These are phyloP conservation scores for Enhydra lutris DNA, from an alignment of 2,113 vertebrate species.

Conservation along the genomic window DNA sequence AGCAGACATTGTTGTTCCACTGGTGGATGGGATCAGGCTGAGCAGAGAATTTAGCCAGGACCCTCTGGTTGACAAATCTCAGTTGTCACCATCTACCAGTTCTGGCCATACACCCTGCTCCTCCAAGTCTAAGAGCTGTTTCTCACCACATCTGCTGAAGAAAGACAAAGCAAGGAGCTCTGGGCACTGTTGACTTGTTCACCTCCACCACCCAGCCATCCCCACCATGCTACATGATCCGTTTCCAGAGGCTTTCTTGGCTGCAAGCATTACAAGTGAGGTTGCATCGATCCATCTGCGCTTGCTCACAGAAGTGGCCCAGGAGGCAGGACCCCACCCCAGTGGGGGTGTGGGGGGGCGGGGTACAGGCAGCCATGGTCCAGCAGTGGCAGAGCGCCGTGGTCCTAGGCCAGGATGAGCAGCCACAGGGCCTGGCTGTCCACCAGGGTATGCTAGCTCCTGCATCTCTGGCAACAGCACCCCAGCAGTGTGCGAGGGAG, in stretches of 20 bases:
- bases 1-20: slow-evolving; percentile 28
- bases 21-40: background rate
- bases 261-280: slow-evolving; percentile 51
- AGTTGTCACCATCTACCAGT: slow-evolving; percentile 53
- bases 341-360: rapidly evolving
- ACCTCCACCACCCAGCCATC: slow-evolving; percentile 53
- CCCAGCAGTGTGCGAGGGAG: background rate
- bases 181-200: background rate
- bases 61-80: background rate
- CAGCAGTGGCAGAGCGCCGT: background rate
- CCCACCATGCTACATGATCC: background rate
- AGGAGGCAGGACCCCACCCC: background rate
- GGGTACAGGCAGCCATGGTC: background rate
- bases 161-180: slow-evolving; percentile 55
- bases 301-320: background rate
- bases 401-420: background rate
- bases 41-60: background rate
- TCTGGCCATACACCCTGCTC: slow-evolving; percentile 63
- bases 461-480: slow-evolving; percentile 37
- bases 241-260: slow-evolving; percentile 37
- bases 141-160: slow-evolving; percentile 44
- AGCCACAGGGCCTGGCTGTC: slow-evolving; percentile 61
- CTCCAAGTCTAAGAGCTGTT: slow-evolving; percentile 59
- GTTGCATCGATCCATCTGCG: background rate
- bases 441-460: slow-evolving; percentile 34